These are phyloP conservation scores for Petrophora chlorosata DNA, from an alignment of 2,888 invertebrate species.

Conservation along the genomic window DNA sequence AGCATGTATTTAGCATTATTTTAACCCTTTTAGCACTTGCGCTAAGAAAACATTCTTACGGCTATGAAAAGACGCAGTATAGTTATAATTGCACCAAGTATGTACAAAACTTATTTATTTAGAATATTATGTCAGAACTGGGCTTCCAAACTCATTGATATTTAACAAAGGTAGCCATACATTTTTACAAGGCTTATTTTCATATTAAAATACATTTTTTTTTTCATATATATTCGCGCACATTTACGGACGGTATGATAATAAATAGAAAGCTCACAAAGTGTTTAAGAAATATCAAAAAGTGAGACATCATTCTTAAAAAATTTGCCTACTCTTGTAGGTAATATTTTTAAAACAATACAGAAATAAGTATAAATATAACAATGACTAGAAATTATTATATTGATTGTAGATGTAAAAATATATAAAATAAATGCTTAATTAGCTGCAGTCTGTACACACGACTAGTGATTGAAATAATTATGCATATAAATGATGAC, in stretches of 20 bases:
- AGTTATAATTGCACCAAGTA: conserved; percentile 16
- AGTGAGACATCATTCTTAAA: conserved; percentile 10
- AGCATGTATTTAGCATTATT: too few species aligned
- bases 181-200: conserved; percentile 22
- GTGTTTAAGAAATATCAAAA: conserved; percentile 11
- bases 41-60: neutral
- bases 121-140: conserved; percentile 12
- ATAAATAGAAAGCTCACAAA: conserved; percentile 31
- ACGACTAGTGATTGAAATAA: conserved; percentile 14
- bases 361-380: conserved; percentile 9
- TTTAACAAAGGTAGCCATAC: conserved; percentile 17
- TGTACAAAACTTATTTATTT: conserved; percentile 18
- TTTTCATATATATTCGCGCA: conserved; percentile 25
- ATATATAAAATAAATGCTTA: conserved; percentile 16
- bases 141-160: conserved; percentile 9
- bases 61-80: conserved; percentile 1
- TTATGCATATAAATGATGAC: conserved; percentile 6
- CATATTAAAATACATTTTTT: conserved; percentile 24
- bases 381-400: conserved; percentile 29
- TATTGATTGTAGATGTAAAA: conserved; percentile 3
- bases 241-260: conserved; percentile 37
- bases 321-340: conserved; percentile 13
- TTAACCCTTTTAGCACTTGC: neutral
- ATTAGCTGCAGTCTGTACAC: conserved; percentile 13
- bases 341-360: conserved; percentile 8